Percentiles rank a stretch among this genome's conserved stretches.
These are phyloP conservation scores for Piscicola geometra DNA, from an alignment of 2,888 invertebrate species.

Conservation along the genomic window DNA sequence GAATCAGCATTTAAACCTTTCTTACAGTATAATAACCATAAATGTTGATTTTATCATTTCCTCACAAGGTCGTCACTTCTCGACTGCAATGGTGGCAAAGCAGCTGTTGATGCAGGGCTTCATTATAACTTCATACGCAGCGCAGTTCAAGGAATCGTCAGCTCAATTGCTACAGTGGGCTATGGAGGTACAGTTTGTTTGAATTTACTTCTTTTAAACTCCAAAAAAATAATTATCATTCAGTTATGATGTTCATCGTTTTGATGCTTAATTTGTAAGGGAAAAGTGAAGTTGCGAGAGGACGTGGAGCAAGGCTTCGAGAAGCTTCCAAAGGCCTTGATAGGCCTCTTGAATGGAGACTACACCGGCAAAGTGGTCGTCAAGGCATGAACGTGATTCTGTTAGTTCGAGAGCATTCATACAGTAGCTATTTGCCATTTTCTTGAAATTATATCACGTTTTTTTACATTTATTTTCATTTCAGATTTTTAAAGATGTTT, in stretches of 20 bases:
- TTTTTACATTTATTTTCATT: no score
- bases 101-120: conserved; percentile 67
- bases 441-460: no score
- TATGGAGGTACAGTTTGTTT: no score
- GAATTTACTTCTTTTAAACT: no score
- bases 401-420: no score
- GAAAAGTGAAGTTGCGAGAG: conserved; percentile 68
- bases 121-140: conserved; percentile 60
- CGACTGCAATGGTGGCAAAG: conserved; percentile 47
- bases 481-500: no score
- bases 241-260: no score
- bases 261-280: conserved; percentile 57
- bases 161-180: conserved; percentile 59
- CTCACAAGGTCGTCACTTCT: not conserved
- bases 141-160: conserved; percentile 65
- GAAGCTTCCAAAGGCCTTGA: conserved; percentile 68
- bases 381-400: conserved; percentile 39
- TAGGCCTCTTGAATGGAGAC: conserved; percentile 65
- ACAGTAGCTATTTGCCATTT: no score
- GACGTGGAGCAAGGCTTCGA: conserved; percentile 70
- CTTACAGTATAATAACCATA: not conserved
- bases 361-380: conserved; percentile 71
- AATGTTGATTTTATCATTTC: no score
- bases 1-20: not conserved
- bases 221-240: no score